Evolutionary conservation across 2,797 vertebrate species (phyloP).

Genomic region (Orientallactaga sibirica): DNA sequence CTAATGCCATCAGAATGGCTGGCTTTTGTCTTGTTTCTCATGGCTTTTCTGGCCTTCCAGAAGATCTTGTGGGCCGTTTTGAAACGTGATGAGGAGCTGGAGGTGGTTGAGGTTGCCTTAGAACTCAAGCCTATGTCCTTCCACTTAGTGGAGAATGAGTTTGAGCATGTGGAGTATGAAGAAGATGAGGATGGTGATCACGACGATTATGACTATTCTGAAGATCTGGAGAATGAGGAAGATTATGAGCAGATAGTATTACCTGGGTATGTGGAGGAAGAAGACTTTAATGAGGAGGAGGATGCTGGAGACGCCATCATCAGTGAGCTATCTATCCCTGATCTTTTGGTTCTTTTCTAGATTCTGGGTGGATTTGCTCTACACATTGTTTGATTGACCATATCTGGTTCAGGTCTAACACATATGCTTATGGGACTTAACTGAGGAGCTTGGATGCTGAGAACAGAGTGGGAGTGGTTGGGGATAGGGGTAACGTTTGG

Average conservation of each 20-base stretch:
- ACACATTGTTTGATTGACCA: background rate
- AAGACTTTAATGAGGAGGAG: no score
- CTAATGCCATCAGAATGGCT: background rate
- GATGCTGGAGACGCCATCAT: background rate
- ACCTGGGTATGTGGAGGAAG: no score
- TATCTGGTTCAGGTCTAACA: background rate
- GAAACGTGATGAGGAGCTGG: background rate
- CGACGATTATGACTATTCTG: no score
- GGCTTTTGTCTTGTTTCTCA: background rate
- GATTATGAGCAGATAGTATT: no score
- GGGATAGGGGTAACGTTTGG: no score
- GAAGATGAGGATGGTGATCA: no score
- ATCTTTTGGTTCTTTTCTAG: background rate
- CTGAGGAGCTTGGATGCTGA: background rate
- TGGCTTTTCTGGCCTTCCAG: background rate
- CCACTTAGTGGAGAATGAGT: background rate
- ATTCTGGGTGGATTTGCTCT: background rate
- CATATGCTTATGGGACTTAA: background rate
- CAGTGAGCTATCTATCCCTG: background rate
- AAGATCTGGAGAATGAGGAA: no score
- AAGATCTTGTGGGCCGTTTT: background rate
- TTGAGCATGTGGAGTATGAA: no score
- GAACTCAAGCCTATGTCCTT: background rate
- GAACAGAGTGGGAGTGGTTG: background rate
- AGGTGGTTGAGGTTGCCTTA: background rate